Conservation (phyloP, 1,140 invertebrate genomes). For the Micrasema longulum region DNA sequence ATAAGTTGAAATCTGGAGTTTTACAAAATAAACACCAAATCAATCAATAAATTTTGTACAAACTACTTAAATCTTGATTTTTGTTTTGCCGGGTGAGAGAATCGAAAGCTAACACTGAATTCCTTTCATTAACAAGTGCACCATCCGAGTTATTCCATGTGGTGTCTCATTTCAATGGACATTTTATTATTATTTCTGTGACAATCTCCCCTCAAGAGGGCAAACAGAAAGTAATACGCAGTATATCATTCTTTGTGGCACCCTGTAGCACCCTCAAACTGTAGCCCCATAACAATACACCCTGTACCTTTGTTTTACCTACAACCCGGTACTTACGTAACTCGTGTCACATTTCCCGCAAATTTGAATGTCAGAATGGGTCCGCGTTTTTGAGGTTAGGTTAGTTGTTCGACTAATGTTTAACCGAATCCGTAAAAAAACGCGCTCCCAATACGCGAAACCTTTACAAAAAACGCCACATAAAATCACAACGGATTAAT, state of each 20-base stretch:
- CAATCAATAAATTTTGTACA: no score
- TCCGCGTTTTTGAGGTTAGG: conserved; percentile 29
- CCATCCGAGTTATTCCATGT: not conserved
- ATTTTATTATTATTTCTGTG: not conserved
- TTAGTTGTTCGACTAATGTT: conserved; percentile 20
- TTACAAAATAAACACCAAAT: no score
- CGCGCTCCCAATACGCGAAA: no score
- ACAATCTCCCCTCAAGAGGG: not conserved
- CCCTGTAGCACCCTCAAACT: no score
- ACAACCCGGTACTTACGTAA: conserved; percentile 5
- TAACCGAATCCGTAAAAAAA: not conserved
- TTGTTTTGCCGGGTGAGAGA: no score
- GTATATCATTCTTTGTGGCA: not conserved
- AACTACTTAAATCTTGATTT: no score
- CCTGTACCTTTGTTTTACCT: not conserved
- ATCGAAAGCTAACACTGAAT: no score
- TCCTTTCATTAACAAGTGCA: no score
- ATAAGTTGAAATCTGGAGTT: no score
- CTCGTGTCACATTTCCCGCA: conserved; percentile 34
- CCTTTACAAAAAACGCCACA: no score
- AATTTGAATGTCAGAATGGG: conserved; percentile 36
- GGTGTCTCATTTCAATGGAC: not conserved
- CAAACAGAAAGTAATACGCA: not conserved
- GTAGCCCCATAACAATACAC: not conserved
- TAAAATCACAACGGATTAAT: no score